Percentiles rank a stretch among this genome's conserved stretches.
Evolutionary conservation across 1,140 invertebrate genomes (phyloP).

Genomic region (Pogonus chalceus): DNA sequence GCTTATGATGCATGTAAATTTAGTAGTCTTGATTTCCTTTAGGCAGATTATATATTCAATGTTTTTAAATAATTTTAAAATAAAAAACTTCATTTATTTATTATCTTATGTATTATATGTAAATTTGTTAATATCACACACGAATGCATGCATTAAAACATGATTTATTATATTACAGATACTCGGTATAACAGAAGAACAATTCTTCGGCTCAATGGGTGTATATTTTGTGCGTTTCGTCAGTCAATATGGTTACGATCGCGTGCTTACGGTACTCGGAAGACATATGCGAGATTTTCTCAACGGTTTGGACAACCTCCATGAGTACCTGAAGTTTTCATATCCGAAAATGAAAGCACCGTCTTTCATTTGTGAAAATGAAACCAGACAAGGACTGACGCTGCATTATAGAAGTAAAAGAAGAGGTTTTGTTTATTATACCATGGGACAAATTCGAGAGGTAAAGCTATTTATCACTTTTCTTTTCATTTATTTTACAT

Average conservation of each 20-base stretch:
- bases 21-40: too few relatives aligned
- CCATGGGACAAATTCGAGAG: conserved; percentile 91
- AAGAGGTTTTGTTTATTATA: conserved; percentile 89
- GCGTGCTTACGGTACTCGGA: conserved; percentile 79
- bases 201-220: conserved; percentile 86
- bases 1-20: too few relatives aligned
- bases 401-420: conserved; percentile 89
- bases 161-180: too few relatives aligned
- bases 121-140: too few relatives aligned
- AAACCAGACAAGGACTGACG: conserved; percentile 80
- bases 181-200: conserved; percentile 68
- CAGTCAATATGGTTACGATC: conserved; percentile 90
- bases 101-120: too few relatives aligned
- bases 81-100: too few relatives aligned
- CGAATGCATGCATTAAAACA: too few relatives aligned
- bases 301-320: conserved; percentile 92
- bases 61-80: too few relatives aligned
- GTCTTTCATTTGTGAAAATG: conserved; percentile 93
- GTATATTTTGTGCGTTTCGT: conserved; percentile 83
- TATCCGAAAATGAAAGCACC: conserved; percentile 89
- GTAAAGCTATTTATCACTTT: too few relatives aligned
- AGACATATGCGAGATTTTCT: conserved; percentile 91
- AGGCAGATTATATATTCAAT: too few relatives aligned
- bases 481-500: too few relatives aligned
- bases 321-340: conserved; percentile 94